A percentile compares a stretch with the other conserved stretches of the same genome.
Evolutionary conservation across 2,888 invertebrate genomes (phyloP).

Genomic region (Drosophila recens): DNA sequence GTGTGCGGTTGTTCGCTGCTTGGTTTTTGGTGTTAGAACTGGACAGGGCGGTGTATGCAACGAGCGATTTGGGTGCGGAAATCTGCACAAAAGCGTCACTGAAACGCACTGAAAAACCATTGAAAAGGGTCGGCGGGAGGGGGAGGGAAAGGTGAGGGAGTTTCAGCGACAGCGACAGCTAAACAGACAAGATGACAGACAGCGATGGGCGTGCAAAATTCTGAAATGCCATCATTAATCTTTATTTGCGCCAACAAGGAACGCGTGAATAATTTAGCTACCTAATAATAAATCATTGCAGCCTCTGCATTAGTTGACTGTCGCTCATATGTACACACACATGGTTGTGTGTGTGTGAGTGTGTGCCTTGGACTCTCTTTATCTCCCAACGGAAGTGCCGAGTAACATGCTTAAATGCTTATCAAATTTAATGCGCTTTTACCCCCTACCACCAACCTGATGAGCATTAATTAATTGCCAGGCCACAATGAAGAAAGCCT

Average conservation of each 20-base stretch:
- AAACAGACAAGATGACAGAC: conserved; percentile 75
- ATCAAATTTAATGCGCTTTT: conserved; percentile 74
- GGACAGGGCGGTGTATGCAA: conserved; percentile 38
- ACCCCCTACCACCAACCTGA: conserved; percentile 35
- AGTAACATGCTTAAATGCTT: conserved; percentile 80
- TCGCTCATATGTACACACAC: conserved; percentile 38
- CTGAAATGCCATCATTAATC: conserved; percentile 78
- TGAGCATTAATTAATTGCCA: conserved; percentile 81
- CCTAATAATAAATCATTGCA: conserved; percentile 82
- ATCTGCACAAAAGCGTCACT: conserved; percentile 66
- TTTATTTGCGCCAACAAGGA: conserved; percentile 75
- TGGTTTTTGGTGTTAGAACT: conserved; percentile 23
- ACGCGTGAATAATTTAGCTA: conserved; percentile 82
- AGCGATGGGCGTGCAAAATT: conserved; percentile 71
- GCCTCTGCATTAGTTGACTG: conserved; percentile 77
- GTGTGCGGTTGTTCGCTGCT: conserved; percentile 19
- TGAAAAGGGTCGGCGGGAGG: background rate
- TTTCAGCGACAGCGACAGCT: conserved; percentile 66
- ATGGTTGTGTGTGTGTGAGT: no score
- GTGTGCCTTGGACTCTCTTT: conserved; percentile 33
- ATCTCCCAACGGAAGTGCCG: conserved; percentile 70
- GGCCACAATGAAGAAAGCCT: conserved; percentile 34
- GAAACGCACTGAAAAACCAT: conserved; percentile 52
- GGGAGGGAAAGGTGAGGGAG: background rate
- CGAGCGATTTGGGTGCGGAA: conserved; percentile 57